A percentile compares a stretch with the other conserved stretches of the same genome.
Evolutionary conservation across 2,888 invertebrate genomes (phyloP).

Genomic region (Leucophenga maculata): DNA sequence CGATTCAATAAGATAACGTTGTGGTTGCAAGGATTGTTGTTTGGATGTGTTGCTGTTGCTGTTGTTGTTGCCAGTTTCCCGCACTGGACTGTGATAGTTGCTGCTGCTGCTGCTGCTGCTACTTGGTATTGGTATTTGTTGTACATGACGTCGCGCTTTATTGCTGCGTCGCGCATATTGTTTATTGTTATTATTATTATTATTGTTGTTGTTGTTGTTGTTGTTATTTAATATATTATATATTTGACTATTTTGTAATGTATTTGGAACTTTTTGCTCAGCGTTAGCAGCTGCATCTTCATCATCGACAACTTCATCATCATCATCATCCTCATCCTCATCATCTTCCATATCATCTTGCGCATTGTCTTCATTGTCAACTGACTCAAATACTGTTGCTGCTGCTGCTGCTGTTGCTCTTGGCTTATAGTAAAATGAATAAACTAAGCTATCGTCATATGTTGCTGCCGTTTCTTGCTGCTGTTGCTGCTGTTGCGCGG

Average conservation of each 20-base stretch:
- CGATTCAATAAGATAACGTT: conserved; percentile 59
- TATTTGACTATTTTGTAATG: conserved; percentile 70
- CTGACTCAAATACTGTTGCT: conserved; percentile 19
- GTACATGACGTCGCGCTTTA: conserved; percentile 60
- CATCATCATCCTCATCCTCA: conserved; percentile 29
- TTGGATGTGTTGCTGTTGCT: conserved; percentile 38
- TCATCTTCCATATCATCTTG: conserved; percentile 20
- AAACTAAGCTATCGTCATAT: conserved; percentile 35
- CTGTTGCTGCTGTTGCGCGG: conserved; percentile 42
- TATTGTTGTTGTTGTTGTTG: conserved; percentile 36
- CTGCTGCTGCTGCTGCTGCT: conserved; percentile 32
- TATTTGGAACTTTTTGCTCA: conserved; percentile 70
- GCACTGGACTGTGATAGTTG: conserved; percentile 50
- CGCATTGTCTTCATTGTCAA: too few relatives aligned
- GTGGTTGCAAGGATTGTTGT: conserved; percentile 36
- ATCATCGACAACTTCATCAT: conserved; percentile 36
- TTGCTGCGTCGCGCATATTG: conserved; percentile 40
- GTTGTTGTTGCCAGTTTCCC: conserved; percentile 41
- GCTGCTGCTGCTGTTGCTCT: conserved; percentile 5
- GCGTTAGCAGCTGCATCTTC: conserved; percentile 35
- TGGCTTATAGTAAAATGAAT: conserved; percentile 36
- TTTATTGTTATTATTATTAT: too few relatives aligned
- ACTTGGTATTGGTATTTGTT: conserved; percentile 27
- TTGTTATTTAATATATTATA: conserved; percentile 59
- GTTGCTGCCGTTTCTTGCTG: conserved; percentile 33